These are phyloP conservation scores for Noctua pronuba DNA, from an alignment of 2,888 invertebrate genomes.

Conservation along the genomic window DNA sequence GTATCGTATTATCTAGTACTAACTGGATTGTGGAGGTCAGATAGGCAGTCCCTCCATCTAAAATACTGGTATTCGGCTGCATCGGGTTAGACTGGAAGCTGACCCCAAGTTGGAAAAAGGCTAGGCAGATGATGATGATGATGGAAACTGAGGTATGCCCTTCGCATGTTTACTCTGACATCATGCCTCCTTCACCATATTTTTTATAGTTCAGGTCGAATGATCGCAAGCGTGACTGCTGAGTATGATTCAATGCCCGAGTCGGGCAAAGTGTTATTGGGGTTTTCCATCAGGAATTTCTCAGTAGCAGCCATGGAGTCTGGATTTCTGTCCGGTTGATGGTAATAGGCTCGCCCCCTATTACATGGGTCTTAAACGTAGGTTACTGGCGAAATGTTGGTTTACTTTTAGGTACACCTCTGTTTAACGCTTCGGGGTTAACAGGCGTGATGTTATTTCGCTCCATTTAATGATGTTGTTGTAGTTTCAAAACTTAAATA, in stretches of 20 bases:
- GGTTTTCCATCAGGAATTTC: too few relatives aligned
- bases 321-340: background rate
- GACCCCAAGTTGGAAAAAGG: too few relatives aligned
- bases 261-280: too few relatives aligned
- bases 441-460: background rate
- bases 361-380: background rate
- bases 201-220: background rate
- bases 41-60: too few relatives aligned
- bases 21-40: too few relatives aligned
- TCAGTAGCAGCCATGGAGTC: background rate
- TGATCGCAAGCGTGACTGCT: too few relatives aligned
- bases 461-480: too few relatives aligned
- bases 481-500: too few relatives aligned
- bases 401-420: background rate
- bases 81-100: too few relatives aligned
- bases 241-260: background rate
- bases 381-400: background rate
- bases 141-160: background rate
- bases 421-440: background rate
- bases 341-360: background rate
- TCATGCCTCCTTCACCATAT: background rate
- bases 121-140: too few relatives aligned
- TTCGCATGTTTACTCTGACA: background rate
- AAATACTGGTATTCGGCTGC: too few relatives aligned
- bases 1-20: too few relatives aligned